Base-by-base conservation (phyloP, 1,140 invertebrate species). In the Formica selysi region DNA sequence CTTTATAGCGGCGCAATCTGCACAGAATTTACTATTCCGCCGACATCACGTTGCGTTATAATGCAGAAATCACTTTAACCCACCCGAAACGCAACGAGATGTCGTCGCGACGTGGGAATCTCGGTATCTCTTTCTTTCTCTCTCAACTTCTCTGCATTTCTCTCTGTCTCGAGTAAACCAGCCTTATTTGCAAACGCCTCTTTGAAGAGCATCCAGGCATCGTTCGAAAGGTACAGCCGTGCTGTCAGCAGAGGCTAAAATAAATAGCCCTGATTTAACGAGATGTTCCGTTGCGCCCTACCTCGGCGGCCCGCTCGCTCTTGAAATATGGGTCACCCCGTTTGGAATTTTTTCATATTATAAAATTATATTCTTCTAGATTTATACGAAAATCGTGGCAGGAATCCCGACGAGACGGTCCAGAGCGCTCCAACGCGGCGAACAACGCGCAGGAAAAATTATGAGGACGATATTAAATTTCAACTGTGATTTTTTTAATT, bases 401-500 rank as follows among this genome's bases (percentile, higher is more conserved):
- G 86, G 88, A 92, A 94, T 93, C 86, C 87, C 90, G 88, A 87
- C 87, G 87, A 38, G 85, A 74, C 70, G 44, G 51, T 4, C 54
- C 36, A 19, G 36, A 48, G 44, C 57, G 76, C 48, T 83, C 26
- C 51, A 67, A 67, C 29, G n/a, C 16, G 64, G 54, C 64, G 76
- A 26, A 65, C 89, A 73, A 64, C 44, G 76, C 74, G 76, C 57
- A n/a, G 70, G 86, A 89, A 92, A 94, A 93, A 92, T 94, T 92
- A 91, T 89, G 88, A 90, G 87, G 87, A 64, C 54, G 86, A 92
- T 92, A 94, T 94, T 94, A 93, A 93, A 94, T 94, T 94, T 94
- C 92, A 92, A 91, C 90, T 91, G 87, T 86, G 89, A 93, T 91
- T 94, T 93, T 94, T 94, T 93, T 94, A 93, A 94, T 93, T 94